Evolutionary conservation across 2,888 invertebrate species (phyloP), one percentile per base, ranked within the genome.

Genomic region (Acronicta aceris): DNA sequence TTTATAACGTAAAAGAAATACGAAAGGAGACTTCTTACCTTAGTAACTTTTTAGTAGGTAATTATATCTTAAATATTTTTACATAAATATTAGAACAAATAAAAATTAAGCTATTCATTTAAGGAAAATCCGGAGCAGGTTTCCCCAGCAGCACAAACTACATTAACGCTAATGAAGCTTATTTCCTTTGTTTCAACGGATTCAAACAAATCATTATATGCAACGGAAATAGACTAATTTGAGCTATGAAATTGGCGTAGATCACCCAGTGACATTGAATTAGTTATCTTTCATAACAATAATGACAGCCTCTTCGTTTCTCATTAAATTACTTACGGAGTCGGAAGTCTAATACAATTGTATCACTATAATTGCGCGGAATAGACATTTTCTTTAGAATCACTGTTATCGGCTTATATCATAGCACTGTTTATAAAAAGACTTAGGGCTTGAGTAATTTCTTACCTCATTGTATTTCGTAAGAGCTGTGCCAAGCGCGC

Each of bases 251-350:
- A 69, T 71, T 71, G 61, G 63, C 25, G 63, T 67, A 62, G 68
- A 74, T 75, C 72, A 76, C 51, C 65, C 57, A 74, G 67, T 81
- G 83, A 82, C 83, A 84, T 85, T 85, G 83, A 79, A 81, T 74
- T 66, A 72, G 57, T 74, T 17, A 60, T 75, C 66, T 78, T 78
- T 75, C 67, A 76, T 73, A 79, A 82, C 70, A 72, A 76, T 74
- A 75, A 72, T 69, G 74, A 53, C n/a, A 67, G 56, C 52, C 68
- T 74, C 65, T 51, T 66, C 51, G 41, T 74, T 68, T 42, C 45
- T 65, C 52, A 76, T 46, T 72, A 58, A 68, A 76, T 74, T 71
- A 70, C 51, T 61, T 59, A 43, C 46, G 0, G 10, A 56, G 51
- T 65, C 61, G 55, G 69, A 66, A 71, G 46, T 54, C 50, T 27